Base-by-base conservation (phyloP, 1,140 invertebrate genomes). In the Trichonephila inaurata region DNA sequence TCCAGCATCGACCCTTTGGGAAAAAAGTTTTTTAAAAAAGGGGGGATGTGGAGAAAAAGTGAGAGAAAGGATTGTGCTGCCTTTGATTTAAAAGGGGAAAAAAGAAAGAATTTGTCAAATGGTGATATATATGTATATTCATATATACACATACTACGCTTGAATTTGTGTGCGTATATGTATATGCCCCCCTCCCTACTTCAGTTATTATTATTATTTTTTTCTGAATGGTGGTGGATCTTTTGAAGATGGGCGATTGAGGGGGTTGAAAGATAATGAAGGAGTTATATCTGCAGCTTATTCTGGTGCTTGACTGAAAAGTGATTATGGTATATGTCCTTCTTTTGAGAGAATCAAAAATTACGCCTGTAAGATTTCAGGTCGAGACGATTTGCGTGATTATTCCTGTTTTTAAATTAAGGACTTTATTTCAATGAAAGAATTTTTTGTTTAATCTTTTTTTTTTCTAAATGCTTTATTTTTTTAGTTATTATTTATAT, bases 61-160 rank as follows among this genome's bases (percentile, higher is more conserved):
- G 58, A 58, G 18, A 8, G 62, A 69, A 87, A 72, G 66, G 64
- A 92, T 86, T 77, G 61, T 64, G 72, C 28, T 14, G 83, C 85
- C 28, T 51, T 87, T 77, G 91, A 92, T 92, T 92, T 92, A 83
- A 92, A 92, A 72, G 44, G 91, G 82, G 62, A 87, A 64, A 87
- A 64, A 51, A 62, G 51, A 24, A 92, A 64, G 77, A 77, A 92
- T 92, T 92, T 92, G 83, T 92, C 82, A 92, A 92, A 61, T 58
- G 83, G 40, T 58, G 82, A 10, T 33, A 21, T 91, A 83, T 64
- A 85, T 85, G 85, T 64, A 61, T 92, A 28, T 90, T 10, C 60
- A 77, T 24, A 83, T 58, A n/a, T 14, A 83, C 16, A 83, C 44
- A 83, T n/a, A 83, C 14, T 12, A 51, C 28, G 44, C 82, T 40